Evolutionary conservation across 2,113 vertebrate species (phyloP).

Genomic region (Acrocephalus arundinaceus): DNA sequence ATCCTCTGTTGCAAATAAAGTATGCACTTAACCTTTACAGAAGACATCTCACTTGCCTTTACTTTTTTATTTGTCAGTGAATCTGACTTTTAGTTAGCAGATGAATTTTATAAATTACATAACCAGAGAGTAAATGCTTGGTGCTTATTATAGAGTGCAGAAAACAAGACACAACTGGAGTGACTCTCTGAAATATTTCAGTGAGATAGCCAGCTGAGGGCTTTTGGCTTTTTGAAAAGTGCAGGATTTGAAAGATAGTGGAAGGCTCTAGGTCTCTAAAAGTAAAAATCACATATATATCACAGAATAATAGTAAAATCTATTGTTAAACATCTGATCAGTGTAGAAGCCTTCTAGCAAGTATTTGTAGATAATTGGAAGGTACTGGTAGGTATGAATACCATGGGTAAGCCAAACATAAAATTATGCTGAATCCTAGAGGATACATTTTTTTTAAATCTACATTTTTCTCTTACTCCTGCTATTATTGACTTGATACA

Average conservation of each 20-base stretch:
- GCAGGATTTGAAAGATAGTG: background rate
- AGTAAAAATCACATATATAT: background rate
- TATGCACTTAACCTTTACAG: slow-evolving; percentile 56
- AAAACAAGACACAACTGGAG: background rate
- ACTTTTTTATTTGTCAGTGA: slow-evolving; percentile 54
- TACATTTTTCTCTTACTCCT: background rate
- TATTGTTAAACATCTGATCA: background rate
- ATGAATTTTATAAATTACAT: slow-evolving; percentile 58
- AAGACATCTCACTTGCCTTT: slow-evolving; percentile 36
- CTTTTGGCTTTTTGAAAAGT: background rate
- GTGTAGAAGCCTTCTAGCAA: background rate
- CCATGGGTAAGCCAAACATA: background rate
- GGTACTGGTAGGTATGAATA: background rate
- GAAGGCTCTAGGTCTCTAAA: background rate
- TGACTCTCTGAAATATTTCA: background rate
- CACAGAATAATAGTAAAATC: background rate
- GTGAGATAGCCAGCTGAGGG: background rate
- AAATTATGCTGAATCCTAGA: background rate
- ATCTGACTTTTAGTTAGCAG: slow-evolving; percentile 30
- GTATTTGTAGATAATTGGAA: background rate
- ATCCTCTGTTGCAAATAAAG: slow-evolving; percentile 49
- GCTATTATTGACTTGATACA: background rate
- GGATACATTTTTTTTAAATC: background rate
- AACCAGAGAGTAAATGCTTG: slow-evolving; percentile 18
- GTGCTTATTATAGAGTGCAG: background rate